Conservation (phyloP, 2,888 invertebrate species). For the Neoaliturus tenellus region DNA sequence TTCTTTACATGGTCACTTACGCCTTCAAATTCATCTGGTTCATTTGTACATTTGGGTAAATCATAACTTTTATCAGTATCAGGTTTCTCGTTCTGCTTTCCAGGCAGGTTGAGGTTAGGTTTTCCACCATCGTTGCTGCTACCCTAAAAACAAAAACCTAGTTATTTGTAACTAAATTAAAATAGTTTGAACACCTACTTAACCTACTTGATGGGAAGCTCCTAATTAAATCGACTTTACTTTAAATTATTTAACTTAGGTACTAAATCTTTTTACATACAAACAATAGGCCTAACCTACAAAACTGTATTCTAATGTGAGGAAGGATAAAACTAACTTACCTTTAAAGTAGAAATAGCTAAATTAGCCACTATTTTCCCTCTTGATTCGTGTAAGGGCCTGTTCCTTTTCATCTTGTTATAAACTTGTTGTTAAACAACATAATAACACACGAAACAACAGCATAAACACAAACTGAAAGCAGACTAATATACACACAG, state of each 20-base stretch:
- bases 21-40: constrained; percentile 5
- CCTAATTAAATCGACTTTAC: not conserved
- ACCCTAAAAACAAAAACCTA: constrained; percentile 7
- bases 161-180: constrained; percentile 3
- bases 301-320: not conserved
- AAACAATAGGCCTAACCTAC: not conserved
- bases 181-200: not conserved
- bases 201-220: not conserved
- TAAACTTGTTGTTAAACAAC: not conserved
- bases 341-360: constrained; percentile 21
- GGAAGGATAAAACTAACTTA: not conserved
- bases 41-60: not conserved
- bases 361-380: not conserved
- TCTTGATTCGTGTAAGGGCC: constrained; percentile 2
- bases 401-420: not conserved
- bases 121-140: not conserved
- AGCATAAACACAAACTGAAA: not conserved
- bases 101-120: not conserved
- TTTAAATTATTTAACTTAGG: not conserved
- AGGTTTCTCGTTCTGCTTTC: not conserved
- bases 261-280: not conserved
- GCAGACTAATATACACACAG: constrained; percentile 9
- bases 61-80: not conserved
- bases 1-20: not conserved
- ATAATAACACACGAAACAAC: not conserved